Percentiles rank a stretch among this genome's conserved stretches.
phyloP scores from a whole-genome alignment of 2,888 invertebrate species.

The Plagodis dolabraria region DNA sequence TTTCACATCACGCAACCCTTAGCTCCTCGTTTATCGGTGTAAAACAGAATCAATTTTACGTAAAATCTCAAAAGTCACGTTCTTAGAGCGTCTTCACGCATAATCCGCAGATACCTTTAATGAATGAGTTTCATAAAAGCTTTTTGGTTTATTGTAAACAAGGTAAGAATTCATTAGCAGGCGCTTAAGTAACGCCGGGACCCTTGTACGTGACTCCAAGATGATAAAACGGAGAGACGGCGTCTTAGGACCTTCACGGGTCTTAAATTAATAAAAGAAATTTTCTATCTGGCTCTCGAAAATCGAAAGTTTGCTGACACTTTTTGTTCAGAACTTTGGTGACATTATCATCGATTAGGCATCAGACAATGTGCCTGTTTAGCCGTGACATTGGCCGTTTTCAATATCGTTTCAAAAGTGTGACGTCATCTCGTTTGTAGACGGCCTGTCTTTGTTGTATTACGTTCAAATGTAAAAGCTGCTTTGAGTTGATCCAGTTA shows the following conservation, averaged over 20 bases:
- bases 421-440: conserved; percentile 16
- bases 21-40: conserved; percentile 48
- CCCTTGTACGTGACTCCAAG: conserved; percentile 68
- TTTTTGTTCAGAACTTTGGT: conserved; percentile 29
- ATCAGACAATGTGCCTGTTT: conserved; percentile 21
- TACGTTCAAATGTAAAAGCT: conserved; percentile 8
- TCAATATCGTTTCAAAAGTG: conserved; percentile 21
- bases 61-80: conserved; percentile 67
- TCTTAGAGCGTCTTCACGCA: conserved; percentile 65
- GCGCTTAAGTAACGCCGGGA: conserved; percentile 52
- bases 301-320: conserved; percentile 45
- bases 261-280: conserved; percentile 63
- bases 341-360: conserved; percentile 28
- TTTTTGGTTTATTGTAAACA: conserved; percentile 78
- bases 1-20: conserved; percentile 52
- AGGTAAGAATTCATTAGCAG: conserved; percentile 73
- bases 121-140: conserved; percentile 72
- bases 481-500: conserved; percentile 11
- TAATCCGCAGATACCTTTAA: conserved; percentile 68
- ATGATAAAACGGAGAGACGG: conserved; percentile 61
- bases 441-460: conserved; percentile 13
- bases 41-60: conserved; percentile 57
- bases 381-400: conserved; percentile 29
- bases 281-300: conserved; percentile 49
- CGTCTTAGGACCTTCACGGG: conserved; percentile 52